Base-by-base conservation (phyloP, 2,797 vertebrate genomes). In the Cacajao melanocephalus region DNA sequence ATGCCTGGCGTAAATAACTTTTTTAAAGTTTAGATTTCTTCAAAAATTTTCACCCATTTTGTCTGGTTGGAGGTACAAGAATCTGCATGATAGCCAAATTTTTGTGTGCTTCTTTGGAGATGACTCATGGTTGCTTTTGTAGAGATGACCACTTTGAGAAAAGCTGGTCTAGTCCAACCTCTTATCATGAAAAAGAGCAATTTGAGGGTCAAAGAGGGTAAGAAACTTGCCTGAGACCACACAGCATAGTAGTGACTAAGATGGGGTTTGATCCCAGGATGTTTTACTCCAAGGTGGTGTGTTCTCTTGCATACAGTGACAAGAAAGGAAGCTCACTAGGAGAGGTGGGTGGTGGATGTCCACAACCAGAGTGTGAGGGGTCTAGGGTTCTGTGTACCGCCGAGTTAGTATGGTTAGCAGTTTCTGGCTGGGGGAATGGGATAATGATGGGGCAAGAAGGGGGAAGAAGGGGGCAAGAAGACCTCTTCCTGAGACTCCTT, bases 141-240 rank as follows among this genome's bases (percentile, higher is more conserved):
- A 14, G 58, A 33, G 58, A 33, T 67, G 64, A 67, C 17, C 26
- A 2, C 36, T 90, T 80, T 50, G 57, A 93, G 79, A 44, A 82
- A 93, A 88, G 41, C 73, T 78, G 1, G 7, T 58, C 30, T n/a
- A 88, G 55, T 46, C 50, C 24, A 7, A 33, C 4, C 33, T n/a
- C 39, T 61, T 88, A 24, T 58, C 36, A 17, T 39, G 28, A 12
- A 67, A 30, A 72, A 72, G 7, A 72, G 57, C 50, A 44, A 82
- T 41, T 9, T 64, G 64, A 81, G 64, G 30, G 41, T 83, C 92
- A 91, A 92, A 92, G 96, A 89, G 19, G 76, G 52, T 80, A 50
- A 83, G 55, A 30, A 79, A 58, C 33, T 55, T 61, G 76, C 52
- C 67, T 80, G 61, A 73, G 58, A 36, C 39, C 72, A 61, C 88